Evolutionary conservation across 37 sponge, comb jelly and placozoan genomes (phyloP), one percentile per base, ranked within the genome.

Genomic region (Bolinopsis microptera): DNA sequence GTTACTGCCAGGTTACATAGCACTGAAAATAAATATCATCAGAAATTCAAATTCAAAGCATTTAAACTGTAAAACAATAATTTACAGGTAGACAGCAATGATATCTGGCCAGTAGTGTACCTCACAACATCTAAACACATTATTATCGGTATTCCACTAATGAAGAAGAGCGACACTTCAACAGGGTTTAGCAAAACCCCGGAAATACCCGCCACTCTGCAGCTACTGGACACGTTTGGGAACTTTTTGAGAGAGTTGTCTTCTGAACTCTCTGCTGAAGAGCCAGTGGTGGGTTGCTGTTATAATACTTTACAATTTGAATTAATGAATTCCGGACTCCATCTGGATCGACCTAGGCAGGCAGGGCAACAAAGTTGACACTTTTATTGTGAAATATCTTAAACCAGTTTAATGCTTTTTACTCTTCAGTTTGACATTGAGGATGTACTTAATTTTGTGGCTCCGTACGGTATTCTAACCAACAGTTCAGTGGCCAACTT

Each of bases 391-490:
- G n/a, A n/a, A n/a, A n/a, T n/a, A n/a, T n/a, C n/a, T n/a, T n/a
- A n/a, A n/a, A n/a, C n/a, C n/a, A n/a, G n/a, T n/a, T n/a, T n/a
- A n/a, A n/a, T n/a, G n/a, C n/a, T n/a, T n/a, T 70, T 28, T 70
- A 70, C 74, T 70, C 74, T n/a, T 70, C 30, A 70, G 74, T 70
- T 70, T 70, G 74, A 70, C 25, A 70, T 70, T 70, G 74, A 70
- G 21, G 74, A 70, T 26, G 30, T 70, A 28, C 21, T 70, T 3
- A 70, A 70, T 70, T 70, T 28, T 70, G 74, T 70, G 74, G 74
- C 74, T 28, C 74, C 74, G 5, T 70, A 70, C 21, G 74, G 74
- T 22, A 26, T 28, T 24, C 21, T 70, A n/a, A 70, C 30, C 25
- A 70, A 70, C 74, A 70, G 28, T 70, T 70, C 74, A 2, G 25